Percentiles rank a stretch among this genome's conserved stretches.
phyloP scores from a whole-genome alignment of 2,113 vertebrate species.

The Indicator indicator region DNA sequence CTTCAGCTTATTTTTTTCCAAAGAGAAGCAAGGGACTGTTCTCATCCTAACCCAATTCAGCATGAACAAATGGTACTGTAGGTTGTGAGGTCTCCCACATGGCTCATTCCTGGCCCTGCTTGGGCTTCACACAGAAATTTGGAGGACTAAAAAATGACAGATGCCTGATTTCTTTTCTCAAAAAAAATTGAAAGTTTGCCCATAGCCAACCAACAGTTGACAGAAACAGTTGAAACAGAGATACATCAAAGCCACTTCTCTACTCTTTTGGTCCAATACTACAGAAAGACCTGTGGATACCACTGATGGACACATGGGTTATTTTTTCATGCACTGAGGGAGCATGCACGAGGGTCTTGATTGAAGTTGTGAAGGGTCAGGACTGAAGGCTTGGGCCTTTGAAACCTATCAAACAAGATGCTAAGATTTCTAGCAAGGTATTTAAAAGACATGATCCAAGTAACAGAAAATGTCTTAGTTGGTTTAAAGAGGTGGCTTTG shows the following conservation, averaged over 20 bases:
- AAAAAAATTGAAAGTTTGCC: background rate
- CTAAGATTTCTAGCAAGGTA: background rate
- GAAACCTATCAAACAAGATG: background rate
- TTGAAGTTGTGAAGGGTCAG: background rate
- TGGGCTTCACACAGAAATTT: background rate
- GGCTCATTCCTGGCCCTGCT: background rate
- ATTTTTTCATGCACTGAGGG: background rate
- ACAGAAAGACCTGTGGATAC: background rate
- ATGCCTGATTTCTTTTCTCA: background rate
- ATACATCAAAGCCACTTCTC: background rate
- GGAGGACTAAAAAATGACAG: background rate
- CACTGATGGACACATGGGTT: background rate
- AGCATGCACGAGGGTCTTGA: background rate
- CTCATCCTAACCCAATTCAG: background rate
- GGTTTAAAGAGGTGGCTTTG: background rate
- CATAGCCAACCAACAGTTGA: background rate
- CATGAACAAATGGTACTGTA: background rate
- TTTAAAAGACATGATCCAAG: background rate
- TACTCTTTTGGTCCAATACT: background rate
- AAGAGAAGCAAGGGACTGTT: background rate
- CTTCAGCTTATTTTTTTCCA: background rate
- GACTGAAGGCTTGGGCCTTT: background rate
- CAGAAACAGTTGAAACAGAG: background rate
- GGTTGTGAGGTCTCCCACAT: background rate
- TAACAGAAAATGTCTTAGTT: background rate